Conservation (phyloP, 2,888 invertebrate genomes). For the Synergus gifuensis region DNA sequence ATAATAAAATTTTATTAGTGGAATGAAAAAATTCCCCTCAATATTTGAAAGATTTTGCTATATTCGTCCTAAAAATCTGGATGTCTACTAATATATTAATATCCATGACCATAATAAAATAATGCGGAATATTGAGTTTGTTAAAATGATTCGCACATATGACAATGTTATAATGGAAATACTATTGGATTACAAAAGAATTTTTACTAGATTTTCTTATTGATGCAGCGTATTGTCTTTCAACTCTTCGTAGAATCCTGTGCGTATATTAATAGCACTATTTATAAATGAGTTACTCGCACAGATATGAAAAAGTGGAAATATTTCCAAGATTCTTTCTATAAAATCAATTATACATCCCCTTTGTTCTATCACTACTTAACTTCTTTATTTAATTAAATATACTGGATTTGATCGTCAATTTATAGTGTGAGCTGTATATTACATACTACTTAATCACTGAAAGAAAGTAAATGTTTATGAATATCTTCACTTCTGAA, state of each 20-base stretch:
- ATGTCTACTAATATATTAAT: no score
- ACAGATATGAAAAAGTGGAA: neutral
- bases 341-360: neutral
- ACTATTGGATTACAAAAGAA: conserved; percentile 35
- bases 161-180: neutral
- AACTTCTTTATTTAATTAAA: no score
- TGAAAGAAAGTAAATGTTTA: no score
- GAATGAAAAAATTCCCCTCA: no score
- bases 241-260: conserved; percentile 22
- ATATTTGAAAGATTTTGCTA: no score
- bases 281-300: neutral
- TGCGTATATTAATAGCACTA: neutral
- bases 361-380: no score
- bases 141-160: conserved; percentile 20
- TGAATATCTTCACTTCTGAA: neutral
- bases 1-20: no score
- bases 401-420: no score
- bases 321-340: neutral
- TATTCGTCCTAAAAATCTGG: no score
- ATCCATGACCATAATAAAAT: neutral
- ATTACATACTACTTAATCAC: no score
- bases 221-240: conserved; percentile 2
- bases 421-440: no score
- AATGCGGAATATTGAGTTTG: conserved; percentile 8
- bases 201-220: conserved; percentile 19